Evolutionary conservation across 2,113 vertebrate species (phyloP).

Genomic region (Neopipo cinnamomea): DNA sequence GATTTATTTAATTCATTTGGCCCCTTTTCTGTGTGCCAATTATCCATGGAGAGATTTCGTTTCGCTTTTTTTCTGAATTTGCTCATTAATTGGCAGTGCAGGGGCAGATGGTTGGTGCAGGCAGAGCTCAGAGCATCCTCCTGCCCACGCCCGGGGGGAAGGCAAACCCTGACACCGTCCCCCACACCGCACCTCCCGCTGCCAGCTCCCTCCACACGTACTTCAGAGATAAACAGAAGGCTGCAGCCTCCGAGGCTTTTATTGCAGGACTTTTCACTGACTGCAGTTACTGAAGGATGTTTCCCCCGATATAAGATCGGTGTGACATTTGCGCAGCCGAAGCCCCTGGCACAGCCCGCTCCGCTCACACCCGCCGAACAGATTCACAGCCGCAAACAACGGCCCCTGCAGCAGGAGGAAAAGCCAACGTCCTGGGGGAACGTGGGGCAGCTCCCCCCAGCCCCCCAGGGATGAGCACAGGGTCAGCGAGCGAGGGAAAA

Average conservation of each 20-base stretch:
- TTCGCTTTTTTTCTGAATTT: background rate
- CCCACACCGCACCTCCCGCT: background rate
- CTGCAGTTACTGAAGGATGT: background rate
- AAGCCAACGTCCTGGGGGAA: background rate
- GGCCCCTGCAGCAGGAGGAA: background rate
- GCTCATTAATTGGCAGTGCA: background rate
- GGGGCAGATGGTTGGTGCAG: background rate
- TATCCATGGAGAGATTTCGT: background rate
- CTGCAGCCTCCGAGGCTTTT: background rate
- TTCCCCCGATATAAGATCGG: background rate
- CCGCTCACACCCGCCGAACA: background rate
- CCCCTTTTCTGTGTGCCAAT: background rate
- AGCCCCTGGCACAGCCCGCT: background rate
- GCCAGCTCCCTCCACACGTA: background rate
- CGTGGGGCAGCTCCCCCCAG: background rate
- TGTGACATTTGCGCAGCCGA: background rate
- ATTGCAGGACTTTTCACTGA: background rate
- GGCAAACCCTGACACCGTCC: background rate
- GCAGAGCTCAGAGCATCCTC: background rate
- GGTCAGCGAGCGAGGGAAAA: background rate
- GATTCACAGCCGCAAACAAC: background rate
- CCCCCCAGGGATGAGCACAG: background rate
- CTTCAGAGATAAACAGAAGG: background rate
- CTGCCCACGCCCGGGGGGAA: rapidly evolving
- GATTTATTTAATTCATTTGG: background rate